A percentile compares a stretch with the other conserved stretches of the same genome.
These are phyloP conservation scores for Frankliniella fusca DNA, from an alignment of 2,888 invertebrate species.

Conservation along the genomic window DNA sequence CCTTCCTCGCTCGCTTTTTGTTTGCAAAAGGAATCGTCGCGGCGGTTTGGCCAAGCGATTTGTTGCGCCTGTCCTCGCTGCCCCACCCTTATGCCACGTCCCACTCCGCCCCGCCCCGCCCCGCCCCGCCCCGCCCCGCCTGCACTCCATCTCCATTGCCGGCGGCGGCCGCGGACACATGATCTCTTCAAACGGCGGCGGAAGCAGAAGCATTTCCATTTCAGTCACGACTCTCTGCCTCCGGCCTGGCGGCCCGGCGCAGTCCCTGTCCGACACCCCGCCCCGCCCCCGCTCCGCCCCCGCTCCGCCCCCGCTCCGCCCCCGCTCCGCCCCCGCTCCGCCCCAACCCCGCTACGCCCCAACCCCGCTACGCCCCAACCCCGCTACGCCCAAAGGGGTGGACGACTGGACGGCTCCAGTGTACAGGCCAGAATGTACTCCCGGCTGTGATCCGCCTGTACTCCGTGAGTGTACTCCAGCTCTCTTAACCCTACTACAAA, in stretches of 20 bases:
- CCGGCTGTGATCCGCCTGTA: no score
- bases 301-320: background rate
- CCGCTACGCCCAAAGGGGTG: no score
- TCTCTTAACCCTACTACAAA: no score
- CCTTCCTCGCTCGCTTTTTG: background rate
- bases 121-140: background rate
- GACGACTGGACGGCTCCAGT: no score
- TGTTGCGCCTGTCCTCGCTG: background rate
- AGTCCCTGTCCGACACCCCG: background rate
- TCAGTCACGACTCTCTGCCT: conserved; percentile 4
- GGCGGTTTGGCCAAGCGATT: background rate
- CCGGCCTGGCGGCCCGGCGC: background rate
- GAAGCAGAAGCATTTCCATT: background rate
- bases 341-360: background rate
- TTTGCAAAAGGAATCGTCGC: background rate
- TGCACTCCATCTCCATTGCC: background rate
- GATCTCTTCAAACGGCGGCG: background rate
- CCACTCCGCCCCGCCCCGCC: background rate
- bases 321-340: background rate
- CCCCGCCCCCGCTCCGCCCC: background rate
- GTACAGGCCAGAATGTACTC: no score
- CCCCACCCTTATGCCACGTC: background rate
- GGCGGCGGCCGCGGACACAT: background rate
- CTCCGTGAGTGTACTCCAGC: no score
- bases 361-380: no score